Evolutionary conservation across 2,888 invertebrate species (phyloP), one percentile per base, ranked within the genome.

Genomic region (Tipula helvola): DNA sequence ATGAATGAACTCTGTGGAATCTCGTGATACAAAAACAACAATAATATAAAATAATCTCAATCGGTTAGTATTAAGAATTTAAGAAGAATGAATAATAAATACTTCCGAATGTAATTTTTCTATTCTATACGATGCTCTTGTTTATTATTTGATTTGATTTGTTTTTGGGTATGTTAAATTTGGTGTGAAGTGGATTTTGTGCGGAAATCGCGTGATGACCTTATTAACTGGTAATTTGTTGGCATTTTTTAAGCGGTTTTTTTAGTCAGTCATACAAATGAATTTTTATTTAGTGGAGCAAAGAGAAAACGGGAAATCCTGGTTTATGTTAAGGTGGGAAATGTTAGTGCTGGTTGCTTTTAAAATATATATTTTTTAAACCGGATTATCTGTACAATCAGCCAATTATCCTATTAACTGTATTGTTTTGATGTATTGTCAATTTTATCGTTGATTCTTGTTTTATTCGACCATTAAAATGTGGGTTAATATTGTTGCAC

Each of bases 91-190:
- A 71, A 71, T 71, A 71, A 71, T 71, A 71, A 71, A 71, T 28
- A 71, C 71, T 71, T 71, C 71, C 71, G 71, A 71, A 71, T 71
- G 71, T 71, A 71, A 71, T 71, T 71, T 71, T 71, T 71, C 71
- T 71, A 71, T 71, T 71, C 28, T 5, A 16, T 16, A 1, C 7
- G 3, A 44, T 52, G 4, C 3, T 52, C 52, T 52, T 52, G n/a
- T n/a, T 13, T 44, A 44, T 57, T 57, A 18, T 71, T 71, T 71
- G 28, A 28, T 71, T 28, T 71, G 71, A 71, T 28, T 18, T 71
- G 71, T 8, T 71, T 52, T 71, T 71, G 71, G 28, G 28, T 28
- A 71, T 28, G 28, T 0, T 71, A 71, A 71, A 10, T 71, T 71
- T 71, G 71, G 71, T 71, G 71, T 71, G 71, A 71, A 71, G 71